phyloP scores from a whole-genome alignment of 2,113 vertebrate species.

The Heterotis niloticus region DNA sequence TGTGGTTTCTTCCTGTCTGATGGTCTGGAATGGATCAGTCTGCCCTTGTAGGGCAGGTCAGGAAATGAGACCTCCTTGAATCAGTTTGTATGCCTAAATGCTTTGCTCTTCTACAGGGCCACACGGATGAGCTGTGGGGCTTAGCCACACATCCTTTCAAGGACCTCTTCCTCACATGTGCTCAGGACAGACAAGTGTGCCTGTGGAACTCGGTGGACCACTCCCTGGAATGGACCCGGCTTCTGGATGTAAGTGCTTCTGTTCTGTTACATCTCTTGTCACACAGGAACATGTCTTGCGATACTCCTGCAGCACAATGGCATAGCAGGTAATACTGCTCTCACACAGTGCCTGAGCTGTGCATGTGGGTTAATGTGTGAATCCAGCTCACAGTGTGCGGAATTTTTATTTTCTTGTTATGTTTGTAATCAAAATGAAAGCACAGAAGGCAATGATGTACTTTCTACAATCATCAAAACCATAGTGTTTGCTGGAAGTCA shows the following conservation, averaged over 20 bases:
- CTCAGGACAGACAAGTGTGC: conserved; percentile 92
- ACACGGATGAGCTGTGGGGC: conserved; percentile 97
- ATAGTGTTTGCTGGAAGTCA: neutral
- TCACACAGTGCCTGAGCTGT: too few relatives aligned
- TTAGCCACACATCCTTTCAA: conserved; percentile 89
- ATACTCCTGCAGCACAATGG: too few relatives aligned
- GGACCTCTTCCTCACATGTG: conserved; percentile 86
- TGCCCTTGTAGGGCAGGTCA: neutral
- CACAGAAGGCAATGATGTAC: too few relatives aligned
- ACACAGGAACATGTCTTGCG: neutral
- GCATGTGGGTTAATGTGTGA: too few relatives aligned
- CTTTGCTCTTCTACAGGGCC: conserved; percentile 68
- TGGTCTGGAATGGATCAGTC: neutral
- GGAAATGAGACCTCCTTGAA: too few relatives aligned
- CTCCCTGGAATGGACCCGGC: conserved; percentile 87
- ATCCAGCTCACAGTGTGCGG: neutral
- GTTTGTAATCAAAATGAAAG: too few relatives aligned
- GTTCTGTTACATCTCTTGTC: neutral
- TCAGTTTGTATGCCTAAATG: neutral
- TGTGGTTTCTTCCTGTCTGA: neutral
- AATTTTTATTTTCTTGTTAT: neutral
- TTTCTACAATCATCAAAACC: too few relatives aligned
- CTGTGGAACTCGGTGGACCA: conserved; percentile 87
- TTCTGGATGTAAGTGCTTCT: conserved; percentile 76
- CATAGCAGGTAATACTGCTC: too few relatives aligned